Evolutionary conservation across 2,113 vertebrate species (phyloP).

Genomic region (Syrmaticus mikado): DNA sequence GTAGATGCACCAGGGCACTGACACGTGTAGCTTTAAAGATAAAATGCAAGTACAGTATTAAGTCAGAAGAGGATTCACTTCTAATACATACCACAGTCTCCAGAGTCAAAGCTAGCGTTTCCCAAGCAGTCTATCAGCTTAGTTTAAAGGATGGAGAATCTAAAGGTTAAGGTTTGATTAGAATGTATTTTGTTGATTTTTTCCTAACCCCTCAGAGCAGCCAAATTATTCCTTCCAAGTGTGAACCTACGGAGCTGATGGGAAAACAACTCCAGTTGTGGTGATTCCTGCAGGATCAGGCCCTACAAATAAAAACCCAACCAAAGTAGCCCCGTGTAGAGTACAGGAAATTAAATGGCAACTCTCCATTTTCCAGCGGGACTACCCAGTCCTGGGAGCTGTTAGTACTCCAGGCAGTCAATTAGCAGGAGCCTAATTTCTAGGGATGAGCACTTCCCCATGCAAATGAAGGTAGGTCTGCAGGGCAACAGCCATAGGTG

Average conservation of each 20-base stretch:
- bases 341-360: slow-evolving; percentile 47
- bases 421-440: not conserved
- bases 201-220: not conserved
- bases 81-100: not conserved
- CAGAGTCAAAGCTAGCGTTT: slow-evolving; percentile 42
- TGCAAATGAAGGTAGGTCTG: rapidly evolving
- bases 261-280: not conserved
- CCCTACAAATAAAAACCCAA: not conserved
- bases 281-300: not conserved
- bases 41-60: slow-evolving; percentile 9
- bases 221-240: not conserved
- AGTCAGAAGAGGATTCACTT: slow-evolving; percentile 32
- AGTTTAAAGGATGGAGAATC: not conserved
- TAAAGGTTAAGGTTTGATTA: slow-evolving; percentile 35
- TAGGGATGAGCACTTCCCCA: not conserved
- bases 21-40: slow-evolving; percentile 18
- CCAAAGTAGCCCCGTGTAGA: not conserved
- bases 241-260: not conserved
- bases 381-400: not conserved
- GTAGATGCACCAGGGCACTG: not conserved
- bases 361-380: not conserved
- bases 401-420: not conserved
- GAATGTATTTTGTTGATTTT: not conserved
- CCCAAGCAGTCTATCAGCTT: slow-evolving; percentile 4
- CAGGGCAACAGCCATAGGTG: not conserved